Base-by-base conservation (phyloP, 2,888 invertebrate genomes). In the Esperia sulphurella region DNA sequence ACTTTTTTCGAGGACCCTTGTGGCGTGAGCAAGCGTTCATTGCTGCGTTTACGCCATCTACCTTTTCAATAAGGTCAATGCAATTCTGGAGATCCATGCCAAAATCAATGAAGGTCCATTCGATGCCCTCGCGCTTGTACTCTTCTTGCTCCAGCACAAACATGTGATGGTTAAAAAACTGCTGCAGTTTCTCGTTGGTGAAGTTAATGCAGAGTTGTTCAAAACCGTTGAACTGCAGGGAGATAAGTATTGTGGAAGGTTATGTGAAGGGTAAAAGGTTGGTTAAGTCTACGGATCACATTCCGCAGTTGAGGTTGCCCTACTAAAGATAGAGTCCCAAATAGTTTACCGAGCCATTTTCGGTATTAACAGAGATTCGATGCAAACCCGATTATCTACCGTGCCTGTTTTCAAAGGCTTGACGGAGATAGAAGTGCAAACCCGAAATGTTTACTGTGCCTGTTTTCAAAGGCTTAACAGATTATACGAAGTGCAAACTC, bases 141-240 rank as follows among this genome's bases (percentile, higher is more conserved):
- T 97, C 97, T 90, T 98, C 97, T 94, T 98, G 97, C 91, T 98
- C 97, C 79, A 98, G 92, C 66, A 98, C 97, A 91, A 98, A 98
- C 97, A 98, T 98, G 93, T 98, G 96, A 86, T 98, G 97, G 92
- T 98, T 98, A 95, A 98, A 98, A 94, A 97, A 98, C 90, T 98
- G 98, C 92, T 98, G 98, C 73, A 98, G 93, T 91, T 97, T 96
- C 92, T 98, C 97, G 90, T 98, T 98, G 88, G 97, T 98, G 92
- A 98, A 98, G 93, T 98, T 98, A 93, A 98, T 98, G 92, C 97
- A 98, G 84, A 98, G 93, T 92, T 98, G 98, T 92, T 98, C 97
- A 92, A 97, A 98, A 90, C 97, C 96, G 93, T 98, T 98, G 93
- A 85, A 95, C 95, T 96, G 92, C 88, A 88, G 91, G 89, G 85